Percentiles rank a stretch among this genome's conserved stretches.
Evolutionary conservation across 2,888 invertebrate genomes (phyloP).

Genomic region (Suillia variegata): DNA sequence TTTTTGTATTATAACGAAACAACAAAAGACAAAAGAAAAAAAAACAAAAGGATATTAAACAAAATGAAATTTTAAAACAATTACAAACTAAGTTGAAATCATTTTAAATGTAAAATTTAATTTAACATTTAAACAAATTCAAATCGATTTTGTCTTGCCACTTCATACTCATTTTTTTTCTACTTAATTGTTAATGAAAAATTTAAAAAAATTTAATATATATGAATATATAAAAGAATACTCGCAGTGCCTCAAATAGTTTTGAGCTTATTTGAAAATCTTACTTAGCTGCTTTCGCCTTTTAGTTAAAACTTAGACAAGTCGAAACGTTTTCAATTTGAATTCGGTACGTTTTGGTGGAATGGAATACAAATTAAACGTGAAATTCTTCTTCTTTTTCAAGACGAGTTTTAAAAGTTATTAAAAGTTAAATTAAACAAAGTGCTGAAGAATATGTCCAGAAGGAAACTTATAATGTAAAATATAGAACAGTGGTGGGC

Average conservation of each 20-base stretch:
- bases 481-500: no score
- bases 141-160: not conserved
- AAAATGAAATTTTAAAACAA: not conserved
- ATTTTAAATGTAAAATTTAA: constrained; percentile 7
- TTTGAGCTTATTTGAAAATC: constrained; percentile 4
- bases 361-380: no score
- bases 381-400: no score
- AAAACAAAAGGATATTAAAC: not conserved
- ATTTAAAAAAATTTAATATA: constrained; percentile 15
- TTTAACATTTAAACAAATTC: not conserved
- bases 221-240: not conserved
- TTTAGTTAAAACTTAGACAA: constrained; percentile 32
- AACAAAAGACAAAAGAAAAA: not conserved
- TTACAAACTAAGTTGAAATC: not conserved
- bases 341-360: no score
- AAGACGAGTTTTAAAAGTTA: no score
- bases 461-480: no score
- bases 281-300: constrained; percentile 35
- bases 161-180: not conserved
- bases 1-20: constrained; percentile 14
- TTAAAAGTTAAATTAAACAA: no score
- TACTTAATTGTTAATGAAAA: constrained; percentile 13
- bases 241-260: not conserved
- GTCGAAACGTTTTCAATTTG: constrained; percentile 4
- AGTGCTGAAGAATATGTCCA: no score